Evolutionary conservation across 2,888 invertebrate genomes (phyloP), one percentile per base, ranked within the genome.

Genomic region (Drosophila fungiperda): DNA sequence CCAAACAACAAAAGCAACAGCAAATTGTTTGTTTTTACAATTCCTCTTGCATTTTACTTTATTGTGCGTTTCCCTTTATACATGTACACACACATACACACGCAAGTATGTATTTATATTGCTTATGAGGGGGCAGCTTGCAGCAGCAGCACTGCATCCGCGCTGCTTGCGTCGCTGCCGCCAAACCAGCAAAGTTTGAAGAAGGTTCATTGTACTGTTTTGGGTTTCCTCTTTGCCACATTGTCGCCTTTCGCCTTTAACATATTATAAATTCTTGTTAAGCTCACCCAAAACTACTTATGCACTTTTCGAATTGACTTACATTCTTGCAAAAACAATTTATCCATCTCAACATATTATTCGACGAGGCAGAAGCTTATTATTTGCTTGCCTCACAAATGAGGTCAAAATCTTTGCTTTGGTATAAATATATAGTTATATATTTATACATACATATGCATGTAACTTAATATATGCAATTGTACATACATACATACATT

Each of bases 151-250:
- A 62, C 64, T 71, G 62, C 49, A 23, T 20, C 52, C 3, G 60
- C 80, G 66, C 64, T 66, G 77, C 57, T 50, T 35, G 36, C 78
- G 60, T 63, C 66, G 53, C 79, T 68, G 73, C 57, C 59, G 73
- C 57, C 59, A 48, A 35, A 62, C 38, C 77, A 64, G 53, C 58
- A 60, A 77, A 74, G 75, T 75, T 79, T 67, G n/a, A 76, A 76
- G 80, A 82, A 82, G 76, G 84, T 85, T 85, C 84, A 85, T 78
- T 85, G 84, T 78, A 85, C 84, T 86, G 86, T 80, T 86, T 85
- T 70, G 87, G 87, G 74, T 75, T 68, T 74, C 45, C 45, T 67
- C 61, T 70, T 60, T 57, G 66, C 65, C 71, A 54, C 66, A 63
- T 50, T 55, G 58, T 68, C 58, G 61, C 61, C 35, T 65, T 59